Conservation (phyloP, 2,113 vertebrate genomes). For the Planiliza haematocheilus region DNA sequence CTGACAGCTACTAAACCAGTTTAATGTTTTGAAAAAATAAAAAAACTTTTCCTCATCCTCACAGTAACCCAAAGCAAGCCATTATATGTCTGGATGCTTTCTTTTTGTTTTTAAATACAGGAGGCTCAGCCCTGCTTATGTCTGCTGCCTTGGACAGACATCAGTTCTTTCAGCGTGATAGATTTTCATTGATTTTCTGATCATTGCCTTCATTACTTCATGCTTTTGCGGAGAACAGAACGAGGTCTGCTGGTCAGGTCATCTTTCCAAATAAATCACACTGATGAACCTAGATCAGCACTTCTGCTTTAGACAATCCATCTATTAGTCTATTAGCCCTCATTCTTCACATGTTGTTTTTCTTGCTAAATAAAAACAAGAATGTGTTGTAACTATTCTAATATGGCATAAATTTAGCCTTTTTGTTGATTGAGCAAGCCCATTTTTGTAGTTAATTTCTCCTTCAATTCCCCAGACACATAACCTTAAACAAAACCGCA, state of each 20-base stretch:
- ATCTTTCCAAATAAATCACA: conserved; percentile 11
- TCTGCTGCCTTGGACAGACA: background rate
- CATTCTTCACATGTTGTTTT: background rate
- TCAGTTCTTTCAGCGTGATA: conserved; percentile 26
- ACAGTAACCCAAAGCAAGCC: too few relatives aligned
- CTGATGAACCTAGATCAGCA: conserved; percentile 21
- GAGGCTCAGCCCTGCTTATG: background rate
- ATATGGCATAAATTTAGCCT: too few relatives aligned
- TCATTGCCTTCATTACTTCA: conserved; percentile 51
- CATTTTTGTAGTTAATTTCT: too few relatives aligned
- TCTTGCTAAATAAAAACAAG: too few relatives aligned
- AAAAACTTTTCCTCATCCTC: too few relatives aligned
- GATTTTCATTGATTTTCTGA: conserved; percentile 56
- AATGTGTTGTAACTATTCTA: too few relatives aligned
- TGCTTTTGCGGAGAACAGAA: conserved; percentile 32
- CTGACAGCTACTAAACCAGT: too few relatives aligned
- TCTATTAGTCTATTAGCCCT: background rate
- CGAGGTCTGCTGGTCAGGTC: background rate
- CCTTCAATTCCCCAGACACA: too few relatives aligned
- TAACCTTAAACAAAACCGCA: too few relatives aligned
- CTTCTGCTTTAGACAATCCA: conserved; percentile 10
- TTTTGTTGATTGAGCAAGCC: too few relatives aligned
- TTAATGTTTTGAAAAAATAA: too few relatives aligned
- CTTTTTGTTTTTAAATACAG: background rate
- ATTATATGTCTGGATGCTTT: background rate